Conservation (phyloP, 2,797 vertebrate genomes). For the Pangasius mekongensis region DNA sequence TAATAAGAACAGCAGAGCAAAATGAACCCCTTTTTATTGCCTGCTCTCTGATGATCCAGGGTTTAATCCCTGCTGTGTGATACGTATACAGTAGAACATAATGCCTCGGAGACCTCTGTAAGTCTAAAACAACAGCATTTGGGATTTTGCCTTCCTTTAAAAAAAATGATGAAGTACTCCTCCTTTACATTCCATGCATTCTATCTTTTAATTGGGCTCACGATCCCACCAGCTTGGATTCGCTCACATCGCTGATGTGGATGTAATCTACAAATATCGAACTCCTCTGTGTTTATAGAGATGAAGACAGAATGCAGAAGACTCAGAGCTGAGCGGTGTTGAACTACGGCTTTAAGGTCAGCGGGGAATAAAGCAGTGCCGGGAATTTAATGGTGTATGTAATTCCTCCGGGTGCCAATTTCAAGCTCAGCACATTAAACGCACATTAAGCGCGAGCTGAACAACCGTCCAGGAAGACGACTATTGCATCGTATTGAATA, state of each 20-base stretch:
- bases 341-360: neutral
- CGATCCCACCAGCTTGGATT: neutral
- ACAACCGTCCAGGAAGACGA: neutral
- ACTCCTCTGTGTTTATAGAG: neutral
- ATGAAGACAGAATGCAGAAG: neutral
- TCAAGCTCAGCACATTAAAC: conserved; percentile 8
- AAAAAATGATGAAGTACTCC: neutral
- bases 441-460: neutral
- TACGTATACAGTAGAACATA: neutral
- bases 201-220: neutral
- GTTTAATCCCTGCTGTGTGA: neutral
- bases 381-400: neutral
- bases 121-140: neutral
- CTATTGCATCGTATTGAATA: neutral
- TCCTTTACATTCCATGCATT: neutral
- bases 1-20: neutral
- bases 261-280: neutral
- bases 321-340: neutral
- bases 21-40: neutral
- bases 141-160: neutral
- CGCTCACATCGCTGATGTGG: neutral
- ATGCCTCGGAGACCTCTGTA: neutral
- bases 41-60: neutral
- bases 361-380: neutral
- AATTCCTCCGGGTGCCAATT: neutral